Base-by-base conservation (phyloP, 1,140 invertebrate genomes). In the Atta cephalotes region DNA sequence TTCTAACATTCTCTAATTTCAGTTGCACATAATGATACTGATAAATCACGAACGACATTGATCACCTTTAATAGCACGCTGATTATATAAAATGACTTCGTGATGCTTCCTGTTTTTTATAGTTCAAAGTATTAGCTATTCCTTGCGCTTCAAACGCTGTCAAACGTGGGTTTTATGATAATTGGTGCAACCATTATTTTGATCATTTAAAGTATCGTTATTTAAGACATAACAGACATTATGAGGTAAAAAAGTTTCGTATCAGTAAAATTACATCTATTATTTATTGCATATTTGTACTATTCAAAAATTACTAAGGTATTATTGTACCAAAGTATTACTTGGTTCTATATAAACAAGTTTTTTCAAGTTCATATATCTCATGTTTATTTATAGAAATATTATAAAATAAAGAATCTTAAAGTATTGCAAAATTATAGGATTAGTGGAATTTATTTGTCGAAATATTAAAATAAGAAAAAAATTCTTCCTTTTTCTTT, bases 41-140 rank as follows among this genome's bases (percentile, higher is more conserved):
- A 74, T 84, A 84, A 74, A 84, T 84, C 56, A 84, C 70, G n/a
- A 35, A 0, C 39, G 80, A 84, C 80, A 51, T 60, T 62, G 25
- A 84, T 84, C 56, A 70, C 16, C 28, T 74, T 74, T 84, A 84
- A 84, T 76, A 76, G 70, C 14, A 2, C 25, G 28, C 9, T 62
- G 70, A 84, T 84, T 84, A 63, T 76, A 51, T 45, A 49, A 39
- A 76, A 84, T 76, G 70, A 35, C 70, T 84, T 21, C 2, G 35
- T 4, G 18, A 18, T 76, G 56, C 80, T 84, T 84, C 58, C 80
- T 76, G 56, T 76, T 76, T 76, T 74, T 74, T 84, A 63, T 0
- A 39, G n/a, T 49, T 49, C 6, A 3, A 49, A 76, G 14, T 16
- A 28, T 84, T 74, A 51, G 9, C 56, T 76, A 76, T 76, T 76